Evolutionary conservation across 2,888 invertebrate species (phyloP), one percentile per base, ranked within the genome.

Genomic region (Apoda limacodes): DNA sequence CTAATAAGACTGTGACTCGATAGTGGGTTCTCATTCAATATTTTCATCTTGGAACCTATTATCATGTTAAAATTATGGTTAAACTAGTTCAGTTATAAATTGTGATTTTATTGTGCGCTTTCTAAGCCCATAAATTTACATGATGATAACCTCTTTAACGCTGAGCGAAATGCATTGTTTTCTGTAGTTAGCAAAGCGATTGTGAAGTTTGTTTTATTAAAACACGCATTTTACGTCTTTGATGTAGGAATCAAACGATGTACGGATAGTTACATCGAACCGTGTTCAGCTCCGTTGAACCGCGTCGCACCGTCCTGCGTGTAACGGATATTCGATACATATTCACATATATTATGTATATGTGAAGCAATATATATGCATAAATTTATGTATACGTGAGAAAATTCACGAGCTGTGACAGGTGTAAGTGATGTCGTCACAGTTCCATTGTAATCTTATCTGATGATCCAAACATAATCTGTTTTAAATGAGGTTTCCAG

Each of bases 271-370:
- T 53, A 54, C 51, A 52, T 51, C 56, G 49, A 53, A 52, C 52
- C 52, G 43, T 68, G 76, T 78, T 76, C 75, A 65, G 76, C 78
- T 76, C 66, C 76, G 64, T 55, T 74, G 78, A 65, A 67, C 71
- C 70, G 74, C 65, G 56, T 55, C 68, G 43, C 52, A 43, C 64
- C 64, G 64, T 69, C 75, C 74, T 70, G 63, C 52, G 52, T 58
- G 57, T 46, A 49, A 74, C 76, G 76, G 75, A 71, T 68, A 68
- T 64, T 67, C 62, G 43, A 66, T 67, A 64, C 59, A n/a, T n/a
- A n/a, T n/a, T n/a, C n/a, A n/a, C n/a, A n/a, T n/a, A n/a, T n/a
- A n/a, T n/a, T n/a, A n/a, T n/a, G n/a, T n/a, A n/a, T n/a, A n/a
- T n/a, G n/a, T n/a, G n/a, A n/a, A n/a, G n/a, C n/a, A n/a, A n/a